phyloP scores from a whole-genome alignment of 2,888 invertebrate genomes.

The Macaria notata region DNA sequence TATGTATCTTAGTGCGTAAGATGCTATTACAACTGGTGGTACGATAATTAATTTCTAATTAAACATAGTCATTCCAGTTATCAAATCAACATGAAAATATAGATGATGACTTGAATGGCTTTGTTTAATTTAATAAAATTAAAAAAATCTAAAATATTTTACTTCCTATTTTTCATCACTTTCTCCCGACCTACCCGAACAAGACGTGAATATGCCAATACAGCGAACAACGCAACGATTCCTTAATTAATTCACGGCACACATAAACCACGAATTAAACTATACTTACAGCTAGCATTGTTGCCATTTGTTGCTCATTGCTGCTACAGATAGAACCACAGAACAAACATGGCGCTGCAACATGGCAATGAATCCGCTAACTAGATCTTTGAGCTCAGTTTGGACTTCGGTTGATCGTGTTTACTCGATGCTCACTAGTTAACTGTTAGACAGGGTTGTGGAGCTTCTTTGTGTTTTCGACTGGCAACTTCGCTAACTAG shows the following conservation, averaged over 20 bases:
- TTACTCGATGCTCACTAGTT: constrained; percentile 70
- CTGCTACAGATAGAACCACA: constrained; percentile 30
- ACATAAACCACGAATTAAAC: constrained; percentile 38
- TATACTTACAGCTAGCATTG: constrained; percentile 43
- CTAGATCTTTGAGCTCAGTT: constrained; percentile 77
- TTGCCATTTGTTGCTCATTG: constrained; percentile 35
- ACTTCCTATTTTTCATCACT: too few relatives aligned
- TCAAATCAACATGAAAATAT: too few relatives aligned
- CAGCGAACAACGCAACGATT: constrained; percentile 19
- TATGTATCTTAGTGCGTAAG: too few relatives aligned
- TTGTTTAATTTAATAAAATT: too few relatives aligned
- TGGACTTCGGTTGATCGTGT: constrained; percentile 73
- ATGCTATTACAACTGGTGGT: too few relatives aligned
- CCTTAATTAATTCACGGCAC: constrained; percentile 41
- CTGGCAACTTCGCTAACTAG: constrained; percentile 73
- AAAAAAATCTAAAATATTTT: too few relatives aligned
- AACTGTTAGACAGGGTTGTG: constrained; percentile 59
- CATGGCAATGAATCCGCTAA: constrained; percentile 66
- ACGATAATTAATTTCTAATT: too few relatives aligned
- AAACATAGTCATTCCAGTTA: too few relatives aligned
- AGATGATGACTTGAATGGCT: too few relatives aligned
- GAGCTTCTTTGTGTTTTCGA: constrained; percentile 74
- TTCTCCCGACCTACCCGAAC: constrained; percentile 28
- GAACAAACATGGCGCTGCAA: constrained; percentile 26
- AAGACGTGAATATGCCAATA: constrained; percentile 26